A percentile compares a stretch with the other conserved stretches of the same genome.
phyloP scores from a whole-genome alignment of 1,140 invertebrate species.

The Drosophila biarmipes region DNA sequence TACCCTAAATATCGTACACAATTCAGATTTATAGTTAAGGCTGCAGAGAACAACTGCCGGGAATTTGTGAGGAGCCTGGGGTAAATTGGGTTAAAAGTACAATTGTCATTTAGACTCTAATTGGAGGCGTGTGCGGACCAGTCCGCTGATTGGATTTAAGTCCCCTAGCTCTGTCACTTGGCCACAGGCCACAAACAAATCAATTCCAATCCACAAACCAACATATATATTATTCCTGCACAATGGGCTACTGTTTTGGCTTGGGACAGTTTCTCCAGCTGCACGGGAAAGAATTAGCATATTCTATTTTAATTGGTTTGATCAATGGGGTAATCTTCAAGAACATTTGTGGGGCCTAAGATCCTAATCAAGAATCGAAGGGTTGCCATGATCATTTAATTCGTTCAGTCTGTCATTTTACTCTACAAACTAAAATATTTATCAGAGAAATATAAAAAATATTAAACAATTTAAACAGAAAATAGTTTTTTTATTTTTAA shows the following conservation, averaged over 20 bases:
- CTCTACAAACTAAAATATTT: no score
- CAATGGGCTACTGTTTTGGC: constrained; percentile 66
- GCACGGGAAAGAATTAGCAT: constrained; percentile 4
- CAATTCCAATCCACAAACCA: constrained; percentile 54
- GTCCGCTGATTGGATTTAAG: constrained; percentile 70
- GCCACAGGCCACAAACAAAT: constrained; percentile 76
- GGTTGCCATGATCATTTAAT: no score
- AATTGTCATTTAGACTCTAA: constrained; percentile 81
- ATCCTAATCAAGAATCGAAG: no score
- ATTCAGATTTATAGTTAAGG: constrained; percentile 78
- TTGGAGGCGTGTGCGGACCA: constrained; percentile 77
- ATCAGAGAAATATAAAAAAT: no score
- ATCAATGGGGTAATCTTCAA: not conserved
- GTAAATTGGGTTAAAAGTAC: constrained; percentile 82
- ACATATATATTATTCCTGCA: constrained; percentile 11
- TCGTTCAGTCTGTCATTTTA: no score
- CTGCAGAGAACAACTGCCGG: constrained; percentile 19
- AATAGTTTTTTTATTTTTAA: no score
- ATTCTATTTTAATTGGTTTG: not conserved
- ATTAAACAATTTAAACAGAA: no score
- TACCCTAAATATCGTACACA: constrained; percentile 51
- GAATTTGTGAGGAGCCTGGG: constrained; percentile 53
- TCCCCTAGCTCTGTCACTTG: constrained; percentile 68
- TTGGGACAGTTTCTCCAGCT: constrained; percentile 29
- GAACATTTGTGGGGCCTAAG: no score